phyloP scores from a whole-genome alignment of 2,888 invertebrate species.

The Drosophila meridionalis region DNA sequence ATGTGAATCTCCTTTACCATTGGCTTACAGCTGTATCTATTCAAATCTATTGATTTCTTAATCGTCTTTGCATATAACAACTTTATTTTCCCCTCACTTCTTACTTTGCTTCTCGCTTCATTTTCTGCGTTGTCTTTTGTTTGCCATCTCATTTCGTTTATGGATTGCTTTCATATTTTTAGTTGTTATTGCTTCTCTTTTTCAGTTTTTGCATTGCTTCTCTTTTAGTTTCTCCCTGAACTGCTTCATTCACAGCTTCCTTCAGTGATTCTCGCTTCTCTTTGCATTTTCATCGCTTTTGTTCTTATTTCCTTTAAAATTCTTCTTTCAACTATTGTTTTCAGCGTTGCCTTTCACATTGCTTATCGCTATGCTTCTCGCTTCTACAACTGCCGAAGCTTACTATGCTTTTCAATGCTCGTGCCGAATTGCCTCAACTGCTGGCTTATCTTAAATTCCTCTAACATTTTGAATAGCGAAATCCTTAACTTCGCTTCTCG shows the following conservation, averaged over 20 bases:
- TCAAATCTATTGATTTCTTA: background rate
- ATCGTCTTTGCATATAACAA: too few species aligned
- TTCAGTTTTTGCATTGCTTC: too few species aligned
- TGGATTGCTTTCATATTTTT: background rate
- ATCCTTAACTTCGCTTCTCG: background rate
- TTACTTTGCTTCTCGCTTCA: background rate
- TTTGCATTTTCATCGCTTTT: too few species aligned
- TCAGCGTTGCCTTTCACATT: background rate
- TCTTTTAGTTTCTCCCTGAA: background rate
- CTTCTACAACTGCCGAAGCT: background rate
- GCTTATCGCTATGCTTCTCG: background rate
- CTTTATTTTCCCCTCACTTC: background rate
- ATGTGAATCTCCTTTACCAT: background rate
- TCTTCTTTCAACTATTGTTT: too few species aligned
- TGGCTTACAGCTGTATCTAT: background rate
- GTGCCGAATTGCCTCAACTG: background rate
- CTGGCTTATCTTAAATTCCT: background rate
- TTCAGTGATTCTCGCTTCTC: background rate
- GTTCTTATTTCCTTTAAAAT: background rate
- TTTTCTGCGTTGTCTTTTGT: background rate
- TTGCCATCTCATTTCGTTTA: background rate
- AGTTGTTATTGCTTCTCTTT: background rate
- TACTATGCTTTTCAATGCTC: background rate
- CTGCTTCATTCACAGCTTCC: background rate
- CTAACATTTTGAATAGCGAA: background rate